Conservation (phyloP, 2,888 invertebrate species). For the Lumbricus terrestris region DNA sequence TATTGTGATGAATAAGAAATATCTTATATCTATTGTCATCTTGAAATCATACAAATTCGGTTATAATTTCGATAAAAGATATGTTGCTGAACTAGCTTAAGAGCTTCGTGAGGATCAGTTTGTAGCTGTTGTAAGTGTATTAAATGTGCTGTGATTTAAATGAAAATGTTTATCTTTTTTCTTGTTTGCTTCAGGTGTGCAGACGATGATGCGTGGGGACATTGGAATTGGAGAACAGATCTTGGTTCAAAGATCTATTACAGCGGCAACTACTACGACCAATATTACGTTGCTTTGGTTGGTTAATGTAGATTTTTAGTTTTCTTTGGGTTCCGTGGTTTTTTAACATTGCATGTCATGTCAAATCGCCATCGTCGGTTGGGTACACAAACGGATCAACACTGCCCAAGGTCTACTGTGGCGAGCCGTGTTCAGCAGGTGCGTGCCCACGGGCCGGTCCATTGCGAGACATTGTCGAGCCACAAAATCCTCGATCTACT, state of each 20-base stretch:
- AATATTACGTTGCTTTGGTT: conserved; percentile 8
- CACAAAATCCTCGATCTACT: too few species aligned
- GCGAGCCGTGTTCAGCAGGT: too few species aligned
- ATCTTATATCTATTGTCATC: neutral
- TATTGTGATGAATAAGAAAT: neutral
- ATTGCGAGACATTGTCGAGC: too few species aligned
- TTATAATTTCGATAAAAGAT: neutral
- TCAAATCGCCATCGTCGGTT: too few species aligned
- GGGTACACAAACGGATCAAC: too few species aligned
- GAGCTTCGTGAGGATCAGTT: neutral
- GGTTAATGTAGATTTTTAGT: neutral
- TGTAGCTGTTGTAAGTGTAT: neutral
- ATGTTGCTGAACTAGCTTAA: neutral
- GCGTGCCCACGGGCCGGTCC: too few species aligned
- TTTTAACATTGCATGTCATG: neutral
- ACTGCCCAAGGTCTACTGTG: too few species aligned
- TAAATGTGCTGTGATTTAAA: neutral
- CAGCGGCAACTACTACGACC: neutral
- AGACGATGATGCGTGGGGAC: neutral
- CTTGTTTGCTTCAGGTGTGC: neutral
- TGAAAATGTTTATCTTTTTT: neutral
- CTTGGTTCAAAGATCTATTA: neutral
- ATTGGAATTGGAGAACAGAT: neutral
- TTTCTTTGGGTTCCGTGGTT: neutral
- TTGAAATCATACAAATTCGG: neutral